A percentile compares a stretch with the other conserved stretches of the same genome.
Evolutionary conservation across 2,113 vertebrate species (phyloP).

Genomic region (Gobiocypris rarus): DNA sequence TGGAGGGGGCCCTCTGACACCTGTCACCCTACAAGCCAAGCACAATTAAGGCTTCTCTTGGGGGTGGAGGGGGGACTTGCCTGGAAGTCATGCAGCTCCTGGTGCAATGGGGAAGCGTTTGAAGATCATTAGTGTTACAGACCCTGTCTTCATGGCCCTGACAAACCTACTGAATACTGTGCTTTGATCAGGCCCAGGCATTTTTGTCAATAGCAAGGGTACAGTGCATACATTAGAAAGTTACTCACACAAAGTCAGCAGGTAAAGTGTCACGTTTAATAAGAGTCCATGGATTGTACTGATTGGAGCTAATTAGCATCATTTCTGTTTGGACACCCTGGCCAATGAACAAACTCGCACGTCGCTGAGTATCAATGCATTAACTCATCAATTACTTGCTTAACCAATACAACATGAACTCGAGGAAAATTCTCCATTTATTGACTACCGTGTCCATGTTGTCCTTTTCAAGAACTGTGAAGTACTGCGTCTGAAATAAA

Average conservation of each 20-base stretch:
- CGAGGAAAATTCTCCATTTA: neutral
- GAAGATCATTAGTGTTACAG: conserved; percentile 82
- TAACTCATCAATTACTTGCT: conserved; percentile 9
- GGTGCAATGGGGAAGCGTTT: conserved; percentile 76
- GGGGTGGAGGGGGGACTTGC: conserved; percentile 72
- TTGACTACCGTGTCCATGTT: neutral
- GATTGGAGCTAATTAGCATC: conserved; percentile 69
- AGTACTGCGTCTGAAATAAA: neutral
- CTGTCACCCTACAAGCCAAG: conserved; percentile 79
- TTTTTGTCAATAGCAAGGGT: conserved; percentile 76
- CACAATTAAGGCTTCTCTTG: conserved; percentile 73
- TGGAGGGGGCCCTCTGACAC: conserved; percentile 74
- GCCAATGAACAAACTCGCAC: conserved; percentile 48
- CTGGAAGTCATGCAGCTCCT: conserved; percentile 74
- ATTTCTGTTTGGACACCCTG: conserved; percentile 56
- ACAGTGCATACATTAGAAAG: conserved; percentile 78
- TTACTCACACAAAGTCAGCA: conserved; percentile 78
- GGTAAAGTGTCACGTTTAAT: conserved; percentile 73
- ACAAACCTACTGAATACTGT: conserved; percentile 73
- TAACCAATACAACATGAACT: conserved; percentile 11
- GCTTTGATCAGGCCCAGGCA: conserved; percentile 76
- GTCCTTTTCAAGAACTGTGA: neutral
- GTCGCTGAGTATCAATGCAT: conserved; percentile 48
- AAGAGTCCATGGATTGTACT: conserved; percentile 53
- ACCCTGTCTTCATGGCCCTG: conserved; percentile 78